Evolutionary conservation across 2,113 vertebrate species (phyloP).

Genomic region (Callospermophilus lateralis): DNA sequence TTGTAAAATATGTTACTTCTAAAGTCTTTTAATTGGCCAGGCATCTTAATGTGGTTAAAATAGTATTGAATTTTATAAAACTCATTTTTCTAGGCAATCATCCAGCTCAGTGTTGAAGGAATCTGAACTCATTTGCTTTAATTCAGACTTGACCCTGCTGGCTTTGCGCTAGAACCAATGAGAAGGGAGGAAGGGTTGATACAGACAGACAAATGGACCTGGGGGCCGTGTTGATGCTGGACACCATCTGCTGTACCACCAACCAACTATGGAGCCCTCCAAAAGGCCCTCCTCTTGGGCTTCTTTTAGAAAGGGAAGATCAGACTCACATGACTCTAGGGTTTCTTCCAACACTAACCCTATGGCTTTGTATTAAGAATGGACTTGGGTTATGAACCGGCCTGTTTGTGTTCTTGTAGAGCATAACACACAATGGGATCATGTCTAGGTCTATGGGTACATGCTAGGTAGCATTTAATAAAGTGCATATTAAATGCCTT

Average conservation of each 20-base stretch:
- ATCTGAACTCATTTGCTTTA: background rate
- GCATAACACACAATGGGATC: background rate
- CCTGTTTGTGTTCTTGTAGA: background rate
- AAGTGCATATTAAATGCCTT: background rate
- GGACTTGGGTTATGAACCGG: background rate
- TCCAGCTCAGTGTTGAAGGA: background rate
- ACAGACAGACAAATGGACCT: rapidly evolving
- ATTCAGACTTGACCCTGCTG: background rate
- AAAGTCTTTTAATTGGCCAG: slow-evolving; percentile 30
- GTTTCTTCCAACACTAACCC: background rate
- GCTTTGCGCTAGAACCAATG: background rate
- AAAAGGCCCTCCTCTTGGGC: background rate
- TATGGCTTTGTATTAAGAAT: background rate
- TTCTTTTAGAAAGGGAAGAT: background rate
- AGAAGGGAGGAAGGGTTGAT: background rate
- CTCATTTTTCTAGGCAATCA: background rate
- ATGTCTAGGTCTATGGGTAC: background rate
- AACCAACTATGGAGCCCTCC: background rate
- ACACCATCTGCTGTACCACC: background rate
- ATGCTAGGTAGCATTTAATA: background rate
- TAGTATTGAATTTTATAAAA: background rate
- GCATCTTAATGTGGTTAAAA: background rate
- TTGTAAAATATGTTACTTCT: background rate
- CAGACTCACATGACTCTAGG: background rate
- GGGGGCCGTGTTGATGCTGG: background rate